Evolutionary conservation across 2,113 vertebrate species (phyloP), one percentile per base, ranked within the genome.

Genomic region (Morone chrysops): DNA sequence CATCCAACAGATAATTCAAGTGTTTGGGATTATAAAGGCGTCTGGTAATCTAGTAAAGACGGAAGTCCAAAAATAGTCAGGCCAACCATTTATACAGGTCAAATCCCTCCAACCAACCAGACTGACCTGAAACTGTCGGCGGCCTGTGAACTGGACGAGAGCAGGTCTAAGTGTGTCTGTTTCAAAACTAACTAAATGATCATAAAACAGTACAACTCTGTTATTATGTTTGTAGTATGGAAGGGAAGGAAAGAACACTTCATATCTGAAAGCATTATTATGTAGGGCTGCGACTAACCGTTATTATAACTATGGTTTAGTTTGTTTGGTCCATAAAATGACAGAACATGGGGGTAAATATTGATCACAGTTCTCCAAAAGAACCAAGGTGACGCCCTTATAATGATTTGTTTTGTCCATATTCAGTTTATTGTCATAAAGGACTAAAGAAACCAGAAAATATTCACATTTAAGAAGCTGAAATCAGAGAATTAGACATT

Each of bases 31-130:
- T 90, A 91, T 18, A 16, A 72, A 61, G 72, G 72, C 72, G 48
- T 83, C 68, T 40, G 73, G 57, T 90, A 82, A 91, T 91, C 89
- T 83, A 63, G 72, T 77, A 54, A 68, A 75, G 78, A 68, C 51
- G 69, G 62, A 81, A 48, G 70, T 77, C 87, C 81, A 62, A 14
- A 68, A 87, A 93, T 88, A 92, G 92, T 38, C 38, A 9, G 67
- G 68, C 3, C 7, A 66, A 63, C 78, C 83, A 70, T 78, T 61
- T 60, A 48, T 25, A 47, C 75, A 66, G 81, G 65, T 86, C 75
- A 88, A 87, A 89, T 89, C 89, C 82, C 20, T 47, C 53, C 43
- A 53, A 63, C 13, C 18, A 56, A 72, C 60, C 18, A 12, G 60
- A 56, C 54, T 84, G 83, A 89, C 85, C 83, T 82, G 54, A 66